Base-by-base conservation (phyloP, 2,113 vertebrate species). In the Chloebia gouldiae region DNA sequence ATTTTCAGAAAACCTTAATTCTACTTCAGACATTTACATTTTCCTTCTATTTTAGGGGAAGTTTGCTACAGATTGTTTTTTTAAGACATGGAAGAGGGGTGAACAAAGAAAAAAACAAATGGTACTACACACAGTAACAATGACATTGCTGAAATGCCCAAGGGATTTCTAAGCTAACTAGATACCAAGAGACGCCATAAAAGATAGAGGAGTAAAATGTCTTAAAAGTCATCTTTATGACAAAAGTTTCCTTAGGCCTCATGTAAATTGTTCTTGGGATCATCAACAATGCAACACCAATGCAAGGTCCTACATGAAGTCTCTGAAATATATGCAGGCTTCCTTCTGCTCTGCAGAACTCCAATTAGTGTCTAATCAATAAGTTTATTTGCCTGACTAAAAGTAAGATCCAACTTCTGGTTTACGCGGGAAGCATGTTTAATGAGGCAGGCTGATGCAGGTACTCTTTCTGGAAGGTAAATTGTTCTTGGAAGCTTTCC, bases 401-500 rank as follows among this genome's bases (percentile, higher is more conserved):
- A 95, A 95, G 82, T 93, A 93, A 45, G 82, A 93, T 81, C 76
- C 88, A 93, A 94, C 90, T 88, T 78, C 90, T 90, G 61, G 69
- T 49, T 91, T 90, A 94, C 9, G 0, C 0, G 3, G 57, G 80
- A 86, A 81, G 93, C 81, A 92, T 95, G 94, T 93, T 86, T 94
- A 91, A 95, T 87, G 57, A 72, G 44, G 81, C 37, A 94, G 40
- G 44, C 63, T 83, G 54, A 94, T 57, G 72, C 90, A 95, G 94
- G 93, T 95, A 93, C 69, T 86, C 79, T 39, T 90, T 90, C 71
- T 91, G 92, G 81, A 95, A 92, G 93, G 83, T 95, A 91, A 81
- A 93, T 92, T 84, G 73, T 76, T 96, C 93, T 95, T 97, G 95
- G 96, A 97, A 95, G 57, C 91, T 87, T 93, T 97, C 96, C 96